phyloP scores from a whole-genome alignment of 2,797 vertebrate species.

The Euthynnus affinis region DNA sequence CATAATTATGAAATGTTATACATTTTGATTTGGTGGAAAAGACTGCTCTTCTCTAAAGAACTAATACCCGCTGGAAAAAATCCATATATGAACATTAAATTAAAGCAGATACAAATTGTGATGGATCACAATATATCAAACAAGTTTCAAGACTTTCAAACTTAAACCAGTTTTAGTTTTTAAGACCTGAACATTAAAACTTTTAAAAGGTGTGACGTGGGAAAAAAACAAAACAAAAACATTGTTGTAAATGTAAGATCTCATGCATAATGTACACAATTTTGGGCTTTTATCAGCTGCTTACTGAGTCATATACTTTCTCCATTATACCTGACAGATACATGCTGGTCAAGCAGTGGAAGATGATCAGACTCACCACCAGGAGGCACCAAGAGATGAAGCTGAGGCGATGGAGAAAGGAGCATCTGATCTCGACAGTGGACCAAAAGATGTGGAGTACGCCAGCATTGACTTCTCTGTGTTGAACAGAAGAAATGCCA shows the following conservation, averaged over 20 bases:
- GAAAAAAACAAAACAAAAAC: no score
- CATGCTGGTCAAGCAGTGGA: conserved; percentile 14
- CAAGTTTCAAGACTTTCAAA: no score
- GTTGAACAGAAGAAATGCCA: conserved; percentile 28
- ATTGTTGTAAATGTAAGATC: neutral
- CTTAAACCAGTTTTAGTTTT: no score
- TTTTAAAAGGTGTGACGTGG: no score
- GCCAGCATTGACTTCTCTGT: conserved; percentile 70
- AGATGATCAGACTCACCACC: conserved; percentile 6
- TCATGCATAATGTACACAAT: neutral
- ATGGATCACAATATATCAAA: no score
- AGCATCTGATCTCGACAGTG: neutral
- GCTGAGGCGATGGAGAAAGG: neutral
- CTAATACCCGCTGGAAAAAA: no score
- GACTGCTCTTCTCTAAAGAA: no score
- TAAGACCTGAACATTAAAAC: no score
- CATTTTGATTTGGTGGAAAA: no score
- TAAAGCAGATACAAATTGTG: no score
- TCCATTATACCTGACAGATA: conserved; percentile 26
- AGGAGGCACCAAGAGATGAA: neutral
- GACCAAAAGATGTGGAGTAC: conserved; percentile 66
- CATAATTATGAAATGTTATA: no score
- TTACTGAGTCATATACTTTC: neutral
- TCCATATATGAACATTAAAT: no score
- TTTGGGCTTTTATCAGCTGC: neutral